These are phyloP conservation scores for Leptinotarsa lineolata DNA, from an alignment of 1,140 invertebrate species.

Conservation along the genomic window DNA sequence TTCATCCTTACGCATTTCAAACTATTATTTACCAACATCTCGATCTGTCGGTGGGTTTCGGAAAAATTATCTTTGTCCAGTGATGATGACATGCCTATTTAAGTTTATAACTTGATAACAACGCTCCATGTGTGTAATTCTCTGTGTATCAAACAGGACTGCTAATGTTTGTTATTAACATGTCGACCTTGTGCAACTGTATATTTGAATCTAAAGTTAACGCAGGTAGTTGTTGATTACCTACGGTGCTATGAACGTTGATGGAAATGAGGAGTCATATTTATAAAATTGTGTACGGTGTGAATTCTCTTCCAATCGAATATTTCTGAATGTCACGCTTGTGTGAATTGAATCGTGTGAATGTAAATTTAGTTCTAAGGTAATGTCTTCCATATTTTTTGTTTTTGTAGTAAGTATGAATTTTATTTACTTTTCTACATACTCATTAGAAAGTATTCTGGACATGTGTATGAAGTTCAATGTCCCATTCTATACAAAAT, in stretches of 20 bases:
- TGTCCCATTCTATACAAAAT: no score
- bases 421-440: no score
- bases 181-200: conserved; percentile 1
- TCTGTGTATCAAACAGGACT: neutral
- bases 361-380: no score
- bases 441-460: no score
- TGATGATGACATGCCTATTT: neutral
- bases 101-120: neutral
- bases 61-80: neutral
- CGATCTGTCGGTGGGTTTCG: neutral
- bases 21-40: neutral
- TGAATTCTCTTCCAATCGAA: no score
- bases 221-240: conserved; percentile 1
- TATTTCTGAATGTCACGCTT: no score
- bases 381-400: no score
- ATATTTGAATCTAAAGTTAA: neutral
- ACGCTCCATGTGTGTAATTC: neutral
- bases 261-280: neutral
- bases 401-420: no score
- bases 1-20: no score
- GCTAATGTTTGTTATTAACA: conserved; percentile 3
- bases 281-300: neutral
- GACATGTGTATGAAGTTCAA: no score
- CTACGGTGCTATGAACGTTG: neutral
- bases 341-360: no score